Evolutionary conservation across 2,888 invertebrate genomes (phyloP), one percentile per base, ranked within the genome.

Genomic region (Polydrusus pterygomalis): DNA sequence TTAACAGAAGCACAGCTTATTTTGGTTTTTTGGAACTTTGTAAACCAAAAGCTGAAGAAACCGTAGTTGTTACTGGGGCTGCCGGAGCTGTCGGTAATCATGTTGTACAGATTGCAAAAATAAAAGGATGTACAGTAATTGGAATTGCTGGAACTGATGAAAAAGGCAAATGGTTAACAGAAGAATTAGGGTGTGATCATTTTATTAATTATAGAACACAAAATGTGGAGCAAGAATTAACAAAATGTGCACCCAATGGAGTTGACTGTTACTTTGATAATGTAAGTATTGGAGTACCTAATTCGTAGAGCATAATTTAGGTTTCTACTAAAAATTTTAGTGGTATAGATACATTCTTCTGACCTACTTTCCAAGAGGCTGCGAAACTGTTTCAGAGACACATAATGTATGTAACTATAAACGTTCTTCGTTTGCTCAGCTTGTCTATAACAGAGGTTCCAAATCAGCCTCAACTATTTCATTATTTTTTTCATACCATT

Each of bases 91-190:
- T 95, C 13, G 95, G 95, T 6, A 92, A 91, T 74, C 89, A 92
- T 64, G 95, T 94, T 25, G 95, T 95, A 1, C 95, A 95, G 88
- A 93, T 95, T 77, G 95, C 91, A 1, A 95, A 94, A 88, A 90
- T 92, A 64, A 89, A 92, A 86, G 93, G 92, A 25, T 91, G 93
- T 81, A 89, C 87, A 74, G 94, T 94, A 0, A 91, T 95, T 79
- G 94, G 94, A 5, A 91, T 93, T 80, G 91, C 93, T n/a, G 94
- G 94, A 85, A 89, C 91, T 8, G 91, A 93, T 78, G 91, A 91
- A 18, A 95, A 95, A 88, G 92, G 92, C 78, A 87, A 90, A 77
- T 94, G 92, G 92, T 63, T 84, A 15, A 85, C 93, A 18, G 89
- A 92, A n/a, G 90, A 91, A 70, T 85, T 94, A 2, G 91, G 91